Percentiles rank a stretch among this genome's conserved stretches.
Evolutionary conservation across 2,888 invertebrate species (phyloP).

Genomic region (Drosophila picticornis): DNA sequence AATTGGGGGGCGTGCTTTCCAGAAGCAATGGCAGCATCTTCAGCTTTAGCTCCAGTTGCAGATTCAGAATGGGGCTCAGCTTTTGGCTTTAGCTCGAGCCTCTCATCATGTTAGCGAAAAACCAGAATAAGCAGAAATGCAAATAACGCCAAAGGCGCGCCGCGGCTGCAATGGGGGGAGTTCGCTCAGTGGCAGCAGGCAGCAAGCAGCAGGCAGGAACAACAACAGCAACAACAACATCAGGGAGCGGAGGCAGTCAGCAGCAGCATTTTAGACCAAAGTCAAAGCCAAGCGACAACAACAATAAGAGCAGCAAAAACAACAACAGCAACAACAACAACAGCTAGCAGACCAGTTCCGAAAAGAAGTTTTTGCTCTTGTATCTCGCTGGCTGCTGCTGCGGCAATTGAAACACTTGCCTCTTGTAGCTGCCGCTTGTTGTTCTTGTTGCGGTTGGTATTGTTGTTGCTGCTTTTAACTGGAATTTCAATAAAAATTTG

Average conservation of each 20-base stretch:
- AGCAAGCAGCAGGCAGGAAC: conserved; percentile 20
- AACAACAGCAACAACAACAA: conserved; percentile 28
- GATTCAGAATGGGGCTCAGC: conserved; percentile 9
- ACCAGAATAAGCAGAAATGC: conserved; percentile 73
- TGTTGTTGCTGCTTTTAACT: conserved; percentile 59
- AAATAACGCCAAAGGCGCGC: conserved; percentile 69
- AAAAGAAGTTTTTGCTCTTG: conserved; percentile 69
- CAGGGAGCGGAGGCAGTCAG: conserved; percentile 11
- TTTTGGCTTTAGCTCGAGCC: conserved; percentile 17
- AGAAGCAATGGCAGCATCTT: conserved; percentile 26
- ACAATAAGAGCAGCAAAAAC: conserved; percentile 23
- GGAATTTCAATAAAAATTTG: conserved; percentile 81
- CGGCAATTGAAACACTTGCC: conserved; percentile 78
- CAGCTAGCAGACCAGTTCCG: conserved; percentile 73
- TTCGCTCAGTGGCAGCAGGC: conserved; percentile 36
- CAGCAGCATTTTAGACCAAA: conserved; percentile 77
- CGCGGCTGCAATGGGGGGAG: conserved; percentile 40
- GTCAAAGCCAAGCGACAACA: conserved; percentile 59
- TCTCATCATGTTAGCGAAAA: conserved; percentile 36
- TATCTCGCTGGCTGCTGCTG: conserved; percentile 44
- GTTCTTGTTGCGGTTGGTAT: conserved; percentile 31
- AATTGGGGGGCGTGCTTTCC: conserved; percentile 40
- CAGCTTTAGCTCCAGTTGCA: conserved; percentile 4
- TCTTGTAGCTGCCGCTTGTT: conserved; percentile 51
- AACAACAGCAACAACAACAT: conserved; percentile 6